phyloP scores from a whole-genome alignment of 2,113 vertebrate species.

The Osmerus mordax region DNA sequence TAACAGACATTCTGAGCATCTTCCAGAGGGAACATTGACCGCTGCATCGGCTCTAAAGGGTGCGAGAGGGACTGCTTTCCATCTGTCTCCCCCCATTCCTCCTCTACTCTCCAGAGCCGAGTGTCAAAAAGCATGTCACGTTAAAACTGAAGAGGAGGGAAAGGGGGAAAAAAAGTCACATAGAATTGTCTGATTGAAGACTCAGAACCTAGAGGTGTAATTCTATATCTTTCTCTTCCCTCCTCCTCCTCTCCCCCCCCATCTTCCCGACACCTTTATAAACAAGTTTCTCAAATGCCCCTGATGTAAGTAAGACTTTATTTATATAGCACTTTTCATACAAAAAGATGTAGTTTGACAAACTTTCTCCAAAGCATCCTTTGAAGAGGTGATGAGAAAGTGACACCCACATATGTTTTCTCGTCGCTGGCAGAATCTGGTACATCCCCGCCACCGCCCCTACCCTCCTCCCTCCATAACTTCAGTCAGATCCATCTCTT shows the following conservation, averaged over 20 bases:
- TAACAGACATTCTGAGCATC: constrained; percentile 53
- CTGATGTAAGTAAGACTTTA: too few species aligned
- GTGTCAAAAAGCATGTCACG: constrained; percentile 67
- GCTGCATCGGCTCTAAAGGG: constrained; percentile 24
- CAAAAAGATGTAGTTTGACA: constrained; percentile 79
- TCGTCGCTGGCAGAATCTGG: constrained; percentile 51
- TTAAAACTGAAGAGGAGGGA: constrained; percentile 57
- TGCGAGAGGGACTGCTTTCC: constrained; percentile 42
- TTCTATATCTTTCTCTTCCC: constrained; percentile 44
- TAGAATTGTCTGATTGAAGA: constrained; percentile 67
- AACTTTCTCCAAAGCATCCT: constrained; percentile 75
- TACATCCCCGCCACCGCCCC: constrained; percentile 38
- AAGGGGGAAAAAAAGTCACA: constrained; percentile 60
- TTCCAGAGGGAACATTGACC: constrained; percentile 48
- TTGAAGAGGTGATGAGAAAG: constrained; percentile 70
- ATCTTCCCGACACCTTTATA: constrained; percentile 64
- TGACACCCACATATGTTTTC: constrained; percentile 59
- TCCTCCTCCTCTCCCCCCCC: constrained; percentile 33
- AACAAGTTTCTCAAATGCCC: constrained; percentile 72
- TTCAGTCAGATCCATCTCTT: constrained; percentile 62
- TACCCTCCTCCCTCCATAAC: constrained; percentile 23
- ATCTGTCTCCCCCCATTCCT: constrained; percentile 20
- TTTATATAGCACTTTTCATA: too few species aligned
- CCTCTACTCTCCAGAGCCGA: constrained; percentile 40
- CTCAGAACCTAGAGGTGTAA: constrained; percentile 70